A percentile compares a stretch with the other conserved stretches of the same genome.
Evolutionary conservation across 2,888 invertebrate genomes (phyloP).

Genomic region (Gortyna flavago): DNA sequence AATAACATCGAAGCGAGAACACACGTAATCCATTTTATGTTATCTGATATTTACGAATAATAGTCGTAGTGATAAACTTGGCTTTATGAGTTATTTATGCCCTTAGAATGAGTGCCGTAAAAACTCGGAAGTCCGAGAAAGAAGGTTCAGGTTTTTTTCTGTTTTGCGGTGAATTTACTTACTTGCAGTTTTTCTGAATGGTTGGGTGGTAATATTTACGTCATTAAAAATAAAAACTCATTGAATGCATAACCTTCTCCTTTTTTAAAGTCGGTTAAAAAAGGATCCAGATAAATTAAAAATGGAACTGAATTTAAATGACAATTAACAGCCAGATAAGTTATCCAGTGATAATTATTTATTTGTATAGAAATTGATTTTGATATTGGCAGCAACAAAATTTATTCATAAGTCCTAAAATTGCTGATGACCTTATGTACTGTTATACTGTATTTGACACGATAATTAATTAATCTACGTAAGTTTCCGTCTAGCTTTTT

Average conservation of each 20-base stretch:
- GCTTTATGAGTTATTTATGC: constrained; percentile 35
- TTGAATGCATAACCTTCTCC: not conserved
- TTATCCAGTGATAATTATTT: not conserved
- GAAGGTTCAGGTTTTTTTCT: not conserved
- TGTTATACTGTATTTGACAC: not conserved
- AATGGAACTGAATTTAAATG: not conserved
- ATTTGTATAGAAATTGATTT: not conserved
- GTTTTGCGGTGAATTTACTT: not conserved
- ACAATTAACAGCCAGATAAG: not conserved
- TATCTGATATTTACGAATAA: constrained; percentile 33
- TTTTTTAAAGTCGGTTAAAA: not conserved
- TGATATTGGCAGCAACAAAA: not conserved
- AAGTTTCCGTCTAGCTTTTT: not conserved
- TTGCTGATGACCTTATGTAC: not conserved
- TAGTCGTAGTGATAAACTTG: constrained; percentile 23
- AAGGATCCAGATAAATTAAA: not conserved
- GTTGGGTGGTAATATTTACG: not conserved
- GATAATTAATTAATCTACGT: not conserved
- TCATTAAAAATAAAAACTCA: not conserved
- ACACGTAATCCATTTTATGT: constrained; percentile 48
- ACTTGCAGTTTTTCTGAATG: not conserved
- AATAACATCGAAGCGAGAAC: constrained; percentile 25
- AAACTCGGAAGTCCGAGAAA: not conserved
- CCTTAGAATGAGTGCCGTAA: constrained; percentile 4
- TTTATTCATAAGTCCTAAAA: not conserved